Evolutionary conservation across 2,113 vertebrate species (phyloP), one percentile per base, ranked within the genome.

Genomic region (Lepisosteus osseus): DNA sequence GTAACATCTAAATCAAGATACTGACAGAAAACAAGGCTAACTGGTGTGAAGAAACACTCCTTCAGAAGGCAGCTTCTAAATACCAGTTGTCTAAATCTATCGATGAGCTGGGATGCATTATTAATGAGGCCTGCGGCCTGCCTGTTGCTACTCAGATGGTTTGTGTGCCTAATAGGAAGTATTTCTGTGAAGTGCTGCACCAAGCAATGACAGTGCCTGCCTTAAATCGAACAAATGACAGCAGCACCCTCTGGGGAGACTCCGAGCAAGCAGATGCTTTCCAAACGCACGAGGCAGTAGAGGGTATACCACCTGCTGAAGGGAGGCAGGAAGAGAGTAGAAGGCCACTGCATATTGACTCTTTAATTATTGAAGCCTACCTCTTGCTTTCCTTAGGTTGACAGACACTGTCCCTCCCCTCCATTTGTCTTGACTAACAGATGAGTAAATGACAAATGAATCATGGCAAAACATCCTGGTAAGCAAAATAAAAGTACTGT

Each of bases 71-170:
- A 83, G 83, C 85, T 85, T 90, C 90, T 94, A 93, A 93, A 94
- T 91, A 91, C 83, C 81, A 81, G 90, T 93, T 94, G 92, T 95
- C 91, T 94, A 86, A 92, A 91, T 84, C 90, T 91, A 95, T 95
- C 93, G 94, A 91, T 90, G 93, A 91, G 88, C 87, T 76, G 65
- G 78, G 82, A 90, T 95, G 89, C 89, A 94, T 95, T 95, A 94
- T 94, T 94, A 89, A 94, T 93, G 91, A 88, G 86, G 80, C 88
- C 88, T 82, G 84, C 83, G 83, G 86, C 85, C 83, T 89, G 89
- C 88, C 90, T 87, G 72, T 88, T 89, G 84, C 79, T 80, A 78
- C 90, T 95, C 89, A 93, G 90, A 93, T 91, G 92, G 90, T 84
- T 91, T 90, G 79, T 84, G 85, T 86, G 89, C 92, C 90, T 92